Evolutionary conservation across 2,113 vertebrate genomes (phyloP).

Genomic region (Cacatua alba): DNA sequence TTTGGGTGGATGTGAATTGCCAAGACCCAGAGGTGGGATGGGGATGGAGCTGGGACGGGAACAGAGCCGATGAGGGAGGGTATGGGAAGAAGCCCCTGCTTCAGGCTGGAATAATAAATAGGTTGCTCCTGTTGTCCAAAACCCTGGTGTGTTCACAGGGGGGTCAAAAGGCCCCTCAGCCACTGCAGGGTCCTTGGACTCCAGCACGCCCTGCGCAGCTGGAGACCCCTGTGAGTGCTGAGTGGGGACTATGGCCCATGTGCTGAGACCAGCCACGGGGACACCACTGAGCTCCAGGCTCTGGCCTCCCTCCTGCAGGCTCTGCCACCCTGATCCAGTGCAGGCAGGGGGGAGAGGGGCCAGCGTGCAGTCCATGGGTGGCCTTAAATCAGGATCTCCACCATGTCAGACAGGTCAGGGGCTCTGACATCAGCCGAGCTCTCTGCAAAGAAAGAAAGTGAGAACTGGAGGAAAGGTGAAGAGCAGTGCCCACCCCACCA

Average conservation of each 20-base stretch:
- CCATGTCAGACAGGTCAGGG: conserved; percentile 76
- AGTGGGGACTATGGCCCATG: not conserved
- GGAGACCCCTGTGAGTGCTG: fast-evolving
- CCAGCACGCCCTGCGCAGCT: conserved; percentile 1
- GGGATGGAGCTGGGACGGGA: not conserved
- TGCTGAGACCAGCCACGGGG: fast-evolving
- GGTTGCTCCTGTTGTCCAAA: not conserved
- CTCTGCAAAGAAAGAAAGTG: conserved; percentile 60
- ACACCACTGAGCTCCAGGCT: not conserved
- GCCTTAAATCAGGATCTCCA: conserved; percentile 81
- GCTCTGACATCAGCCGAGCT: conserved; percentile 27
- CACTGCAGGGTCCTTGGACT: fast-evolving
- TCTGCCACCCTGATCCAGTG: not conserved
- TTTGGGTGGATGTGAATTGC: not conserved
- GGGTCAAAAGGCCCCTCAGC: fast-evolving
- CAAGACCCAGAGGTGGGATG: not conserved
- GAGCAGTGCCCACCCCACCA: fast-evolving
- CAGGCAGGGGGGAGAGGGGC: not conserved
- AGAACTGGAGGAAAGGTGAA: not conserved
- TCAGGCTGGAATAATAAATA: not conserved
- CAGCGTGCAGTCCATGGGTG: fast-evolving
- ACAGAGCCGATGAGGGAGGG: not conserved
- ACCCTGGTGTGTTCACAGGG: conserved; percentile 45
- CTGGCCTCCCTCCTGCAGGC: not conserved
- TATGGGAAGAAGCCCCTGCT: not conserved